phyloP scores from a whole-genome alignment of 2,113 vertebrate genomes.

The Aptenodytes patagonicus region DNA sequence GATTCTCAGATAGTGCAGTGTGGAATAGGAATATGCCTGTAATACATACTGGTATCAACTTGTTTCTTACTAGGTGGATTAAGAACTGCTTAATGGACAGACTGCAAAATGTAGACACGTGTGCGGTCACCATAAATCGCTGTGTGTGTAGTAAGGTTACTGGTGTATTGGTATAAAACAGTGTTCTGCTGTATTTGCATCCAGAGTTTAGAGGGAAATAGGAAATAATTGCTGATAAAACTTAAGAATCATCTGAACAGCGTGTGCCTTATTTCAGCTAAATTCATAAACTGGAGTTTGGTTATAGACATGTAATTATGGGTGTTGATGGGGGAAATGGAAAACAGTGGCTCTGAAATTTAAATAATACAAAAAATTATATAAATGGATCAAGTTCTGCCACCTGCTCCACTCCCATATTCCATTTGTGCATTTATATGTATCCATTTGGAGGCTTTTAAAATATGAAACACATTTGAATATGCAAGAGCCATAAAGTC shows the following conservation, averaged over 20 bases:
- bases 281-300: neutral
- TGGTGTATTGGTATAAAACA: neutral
- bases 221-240: slow-evolving; percentile 8
- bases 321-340: neutral
- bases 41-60: neutral
- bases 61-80: neutral
- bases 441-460: neutral
- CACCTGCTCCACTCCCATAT: neutral
- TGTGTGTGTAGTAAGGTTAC: neutral
- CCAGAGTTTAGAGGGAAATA: neutral
- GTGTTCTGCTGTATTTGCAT: neutral
- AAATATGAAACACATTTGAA: neutral
- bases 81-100: neutral
- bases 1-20: neutral
- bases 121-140: neutral
- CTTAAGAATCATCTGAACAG: neutral
- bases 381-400: neutral
- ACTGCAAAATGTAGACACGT: neutral
- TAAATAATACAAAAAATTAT: neutral
- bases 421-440: neutral
- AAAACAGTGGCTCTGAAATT: neutral
- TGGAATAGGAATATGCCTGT: neutral
- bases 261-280: neutral
- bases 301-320: neutral
- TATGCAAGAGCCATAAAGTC: neutral